Evolutionary conservation across 2,888 invertebrate genomes (phyloP), one percentile per base, ranked within the genome.

Genomic region (Microplitis deprimator): DNA sequence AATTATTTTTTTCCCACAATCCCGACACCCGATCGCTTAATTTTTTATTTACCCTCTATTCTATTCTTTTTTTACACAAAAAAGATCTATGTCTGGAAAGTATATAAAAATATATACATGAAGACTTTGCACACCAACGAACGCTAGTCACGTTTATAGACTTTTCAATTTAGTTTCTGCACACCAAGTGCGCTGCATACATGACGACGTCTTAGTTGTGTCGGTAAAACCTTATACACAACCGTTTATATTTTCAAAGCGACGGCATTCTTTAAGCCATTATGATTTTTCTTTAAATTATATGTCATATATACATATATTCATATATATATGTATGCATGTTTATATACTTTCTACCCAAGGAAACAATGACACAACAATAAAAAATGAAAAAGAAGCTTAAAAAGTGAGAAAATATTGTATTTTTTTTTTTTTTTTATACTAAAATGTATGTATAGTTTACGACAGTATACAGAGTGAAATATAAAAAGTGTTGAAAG

Each of bases 241-340:
- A 75, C 68, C 78, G 78, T 78, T 78, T 75, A 78, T 72, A 75
- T 78, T 75, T 78, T 75, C 59, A 74, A 67, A 72, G 65, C 68
- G 50, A 74, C 50, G 65, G 71, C 75, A 71, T 75, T 78, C 72
- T 72, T 64, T 75, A 72, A 72, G 72, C 78, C 75, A 78, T 78
- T 75, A 78, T 67, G 75, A 72, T 72, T 78, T 75, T 68, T 8
- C 50, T 75, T 29, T 40, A 17, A 8, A 10, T 40, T 16, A 13
- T 13, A 50, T 50, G 5, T 50, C 8, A 1, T 13, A 50, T 13
- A 50, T 13, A 50, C 8, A 50, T 50, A 50, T 50, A 50, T 50
- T 13, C 10, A 50, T 50, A 50, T 50, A 50, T 13, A 50, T 50
- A 13, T 50, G 10, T 8, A 10, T 13, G 13, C 8, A 5, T 50